Base-by-base conservation (phyloP, 2,797 vertebrate species). In the Alca torda region DNA sequence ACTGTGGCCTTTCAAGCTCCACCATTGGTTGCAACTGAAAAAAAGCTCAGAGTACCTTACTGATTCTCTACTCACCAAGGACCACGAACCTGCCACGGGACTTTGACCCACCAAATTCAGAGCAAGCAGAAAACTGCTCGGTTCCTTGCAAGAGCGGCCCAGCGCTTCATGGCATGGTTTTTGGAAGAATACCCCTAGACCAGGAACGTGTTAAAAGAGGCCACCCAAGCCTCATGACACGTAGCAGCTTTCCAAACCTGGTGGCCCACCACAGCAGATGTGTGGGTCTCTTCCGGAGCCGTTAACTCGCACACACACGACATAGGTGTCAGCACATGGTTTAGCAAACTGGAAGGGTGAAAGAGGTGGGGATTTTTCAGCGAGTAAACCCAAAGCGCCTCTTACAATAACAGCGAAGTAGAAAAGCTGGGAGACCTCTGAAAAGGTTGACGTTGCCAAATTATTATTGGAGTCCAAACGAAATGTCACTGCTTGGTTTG, bases 401-500 rank as follows among this genome's bases (percentile, higher is more conserved):
- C 59, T 90, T 96, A 59, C 28, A 93, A 48, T 48, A 94, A 84
- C 31, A 88, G 54, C 2, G 0, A 84, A 84, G n/a, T 63, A 37
- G 43, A 56, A 28, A 65, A 72, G 30, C 83, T 41, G 68, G 69
- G 79, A 95, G 57, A 92, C 41, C 76, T 95, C 96, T 65, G 50
- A 82, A 93, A 95, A 92, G 9, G 84, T 35, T 86, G 87, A 63
- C 54, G 25, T 73, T 86, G 89, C 87, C 91, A 94, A 94, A 95
- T 95, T 84, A 63, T 84, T 96, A 75, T 54, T 91, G 84, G 87
- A 91, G 69, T 81, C 65, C 79, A 67, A 95, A 88, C 13, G 61
- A 84, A 95, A 95, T 75, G 93, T 59, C 76, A 72, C 76, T 69
- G 65, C 59, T 83, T 59, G 84, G 79, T 78, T 95, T 96, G 87